Conservation (phyloP, 2,797 vertebrate species). For the Enteromius fasciolatus region DNA sequence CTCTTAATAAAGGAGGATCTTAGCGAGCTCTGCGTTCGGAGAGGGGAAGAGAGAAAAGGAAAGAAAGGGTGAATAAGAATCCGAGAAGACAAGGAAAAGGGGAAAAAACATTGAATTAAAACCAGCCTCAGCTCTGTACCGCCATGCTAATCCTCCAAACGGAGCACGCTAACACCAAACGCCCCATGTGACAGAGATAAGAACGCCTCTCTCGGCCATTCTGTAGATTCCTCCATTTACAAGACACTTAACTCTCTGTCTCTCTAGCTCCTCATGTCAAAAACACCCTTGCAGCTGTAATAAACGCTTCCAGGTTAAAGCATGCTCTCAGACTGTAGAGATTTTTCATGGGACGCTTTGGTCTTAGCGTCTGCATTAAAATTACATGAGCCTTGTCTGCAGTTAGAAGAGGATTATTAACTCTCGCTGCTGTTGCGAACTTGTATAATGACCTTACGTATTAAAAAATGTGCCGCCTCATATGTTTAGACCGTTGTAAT, state of each 20-base stretch:
- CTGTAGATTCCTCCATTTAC: constrained; percentile 1
- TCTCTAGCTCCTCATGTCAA: constrained; percentile 20
- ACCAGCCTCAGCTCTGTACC: constrained; percentile 21
- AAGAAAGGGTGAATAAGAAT: constrained; percentile 40
- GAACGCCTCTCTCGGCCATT: constrained; percentile 7
- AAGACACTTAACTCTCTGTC: neutral
- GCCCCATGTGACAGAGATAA: constrained; percentile 28
- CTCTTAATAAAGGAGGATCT: constrained; percentile 47
- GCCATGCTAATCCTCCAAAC: constrained; percentile 29
- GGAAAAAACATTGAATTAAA: constrained; percentile 44
- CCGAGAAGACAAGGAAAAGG: constrained; percentile 34
- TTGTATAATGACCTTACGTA: constrained; percentile 18
- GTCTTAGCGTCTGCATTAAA: constrained; percentile 27
- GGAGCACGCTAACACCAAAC: constrained; percentile 33
- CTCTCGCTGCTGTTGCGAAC: constrained; percentile 22
- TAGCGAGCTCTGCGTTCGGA: constrained; percentile 28
- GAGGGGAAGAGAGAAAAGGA: constrained; percentile 22
- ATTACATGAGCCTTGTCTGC: constrained; percentile 30
- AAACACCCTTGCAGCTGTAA: constrained; percentile 12
- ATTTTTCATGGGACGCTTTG: constrained; percentile 21
- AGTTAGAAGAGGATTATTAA: constrained; percentile 43
- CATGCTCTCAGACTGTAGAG: constrained; percentile 6
- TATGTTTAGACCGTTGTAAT: neutral
- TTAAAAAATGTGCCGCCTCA: constrained; percentile 21
- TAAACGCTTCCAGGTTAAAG: constrained; percentile 7